Conservation (phyloP, 2,113 vertebrate species). For the Tyto alba region DNA sequence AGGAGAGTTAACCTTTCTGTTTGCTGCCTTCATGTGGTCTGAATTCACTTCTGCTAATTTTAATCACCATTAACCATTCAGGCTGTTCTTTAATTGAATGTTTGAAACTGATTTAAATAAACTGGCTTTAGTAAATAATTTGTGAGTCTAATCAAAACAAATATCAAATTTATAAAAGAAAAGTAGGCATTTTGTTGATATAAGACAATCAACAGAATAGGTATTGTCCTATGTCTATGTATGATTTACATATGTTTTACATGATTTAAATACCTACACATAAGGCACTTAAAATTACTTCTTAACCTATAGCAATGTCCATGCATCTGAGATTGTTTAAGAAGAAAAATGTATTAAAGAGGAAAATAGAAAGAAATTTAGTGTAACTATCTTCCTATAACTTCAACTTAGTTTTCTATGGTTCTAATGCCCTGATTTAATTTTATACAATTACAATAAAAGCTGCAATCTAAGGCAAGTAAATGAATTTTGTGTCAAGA, state of each 20-base stretch:
- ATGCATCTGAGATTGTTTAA: not conserved
- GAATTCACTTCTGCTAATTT: not conserved
- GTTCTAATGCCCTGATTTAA: slow-evolving; percentile 36
- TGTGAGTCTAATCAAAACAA: not conserved
- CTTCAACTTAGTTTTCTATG: slow-evolving; percentile 25
- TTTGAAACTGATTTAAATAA: not conserved
- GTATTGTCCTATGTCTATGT: not conserved
- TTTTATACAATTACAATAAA: slow-evolving; percentile 68
- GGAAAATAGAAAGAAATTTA: not conserved
- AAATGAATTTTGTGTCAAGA: slow-evolving; percentile 73
- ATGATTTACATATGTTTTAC: slow-evolving; percentile 4
- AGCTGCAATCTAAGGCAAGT: slow-evolving; percentile 50
- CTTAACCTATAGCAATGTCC: not conserved
- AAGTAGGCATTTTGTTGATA: not conserved
- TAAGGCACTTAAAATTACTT: not conserved
- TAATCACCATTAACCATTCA: not conserved
- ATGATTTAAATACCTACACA: not conserved
- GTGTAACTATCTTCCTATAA: not conserved
- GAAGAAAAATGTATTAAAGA: not conserved
- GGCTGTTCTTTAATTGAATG: not conserved
- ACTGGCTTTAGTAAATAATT: not conserved
- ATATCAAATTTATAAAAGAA: not conserved
- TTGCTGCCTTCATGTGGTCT: not conserved
- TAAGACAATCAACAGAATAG: not conserved
- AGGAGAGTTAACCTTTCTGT: not conserved